Evolutionary conservation across 2,113 vertebrate genomes (phyloP), one percentile per base, ranked within the genome.

Genomic region (Anguilla rostrata): DNA sequence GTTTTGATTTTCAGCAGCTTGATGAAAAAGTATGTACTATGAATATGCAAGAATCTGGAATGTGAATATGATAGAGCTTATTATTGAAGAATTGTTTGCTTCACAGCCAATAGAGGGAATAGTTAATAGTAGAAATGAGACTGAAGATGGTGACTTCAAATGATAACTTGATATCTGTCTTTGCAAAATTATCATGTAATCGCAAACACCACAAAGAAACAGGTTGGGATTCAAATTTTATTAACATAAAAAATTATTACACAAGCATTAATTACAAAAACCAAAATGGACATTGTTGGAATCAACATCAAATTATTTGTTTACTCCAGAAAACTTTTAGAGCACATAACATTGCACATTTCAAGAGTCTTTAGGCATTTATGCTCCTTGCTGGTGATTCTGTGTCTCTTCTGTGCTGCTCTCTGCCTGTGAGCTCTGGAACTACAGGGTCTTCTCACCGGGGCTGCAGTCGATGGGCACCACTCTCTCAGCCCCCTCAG

Each of bases 401-500:
- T 78, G 75, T 29, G 75, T 39, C 29, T 78, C 75, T 34, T 29
- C 14, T 34, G 75, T 78, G 29, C 75, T 29, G 3, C 75, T 29
- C 75, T 78, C 75, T 34, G n/a, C 75, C 75, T 78, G 75, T 78
- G 75, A 29, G 34, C 75, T 78, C 34, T 39, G 75, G 8, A 29
- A 39, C 14, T 78, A 29, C 56, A 40, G 49, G 39, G 57, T 63
- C 57, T 83, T 78, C 66, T 40, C 84, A 41, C 26, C 79, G 20
- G 63, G 41, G 39, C 79, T 83, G 57, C 82, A 56, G 41, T 84
- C 39, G 63, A 87, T 87, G 57, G 78, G 86, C 60, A 82, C n/a
- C 56, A 39, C 83, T 85, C 66, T 87, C 83, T 85, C 75, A 11
- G 78, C 11, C 26, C 15, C 40, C 57, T 22, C 26, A 26, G 80